A percentile compares a stretch with the other conserved stretches of the same genome.
Evolutionary conservation across 1,140 invertebrate genomes (phyloP).

Genomic region (Papilio aristodemus): DNA sequence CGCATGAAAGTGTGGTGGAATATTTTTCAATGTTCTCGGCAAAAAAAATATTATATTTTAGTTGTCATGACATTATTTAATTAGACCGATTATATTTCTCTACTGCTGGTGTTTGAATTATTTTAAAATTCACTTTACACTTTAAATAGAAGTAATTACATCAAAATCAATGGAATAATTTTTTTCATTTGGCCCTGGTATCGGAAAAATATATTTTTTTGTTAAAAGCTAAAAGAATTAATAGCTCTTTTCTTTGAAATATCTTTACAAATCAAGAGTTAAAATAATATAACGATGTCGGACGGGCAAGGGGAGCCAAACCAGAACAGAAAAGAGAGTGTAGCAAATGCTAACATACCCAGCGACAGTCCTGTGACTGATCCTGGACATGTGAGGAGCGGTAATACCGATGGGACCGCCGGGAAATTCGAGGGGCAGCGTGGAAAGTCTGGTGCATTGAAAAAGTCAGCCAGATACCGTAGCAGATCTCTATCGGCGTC

Average conservation of each 20-base stretch:
- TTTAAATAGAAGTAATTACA: slow-evolving; percentile 18
- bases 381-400: slow-evolving; percentile 68
- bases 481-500: slow-evolving; percentile 95
- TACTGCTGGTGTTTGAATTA: slow-evolving; percentile 50
- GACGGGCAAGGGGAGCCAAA: slow-evolving; percentile 65
- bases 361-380: slow-evolving; percentile 75
- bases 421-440: slow-evolving; percentile 69
- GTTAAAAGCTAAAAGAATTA: neutral
- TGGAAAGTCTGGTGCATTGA: slow-evolving; percentile 86
- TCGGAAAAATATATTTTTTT: slow-evolving; percentile 7
- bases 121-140: slow-evolving; percentile 53
- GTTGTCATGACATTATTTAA: slow-evolving; percentile 40
- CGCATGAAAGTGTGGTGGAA: slow-evolving; percentile 2
- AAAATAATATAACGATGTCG: slow-evolving; percentile 58
- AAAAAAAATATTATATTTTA: slow-evolving; percentile 35
- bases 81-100: slow-evolving; percentile 34
- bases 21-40: slow-evolving; percentile 14
- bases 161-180: slow-evolving; percentile 6
- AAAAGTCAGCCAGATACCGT: slow-evolving; percentile 91
- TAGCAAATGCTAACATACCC: slow-evolving; percentile 59
- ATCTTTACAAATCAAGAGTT: slow-evolving; percentile 36
- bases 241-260: slow-evolving; percentile 14
- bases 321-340: slow-evolving; percentile 64
- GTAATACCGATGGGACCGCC: slow-evolving; percentile 52
- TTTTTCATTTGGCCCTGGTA: neutral